These are phyloP conservation scores for Brotula barbata DNA, from an alignment of 2,797 vertebrate genomes.

Conservation along the genomic window DNA sequence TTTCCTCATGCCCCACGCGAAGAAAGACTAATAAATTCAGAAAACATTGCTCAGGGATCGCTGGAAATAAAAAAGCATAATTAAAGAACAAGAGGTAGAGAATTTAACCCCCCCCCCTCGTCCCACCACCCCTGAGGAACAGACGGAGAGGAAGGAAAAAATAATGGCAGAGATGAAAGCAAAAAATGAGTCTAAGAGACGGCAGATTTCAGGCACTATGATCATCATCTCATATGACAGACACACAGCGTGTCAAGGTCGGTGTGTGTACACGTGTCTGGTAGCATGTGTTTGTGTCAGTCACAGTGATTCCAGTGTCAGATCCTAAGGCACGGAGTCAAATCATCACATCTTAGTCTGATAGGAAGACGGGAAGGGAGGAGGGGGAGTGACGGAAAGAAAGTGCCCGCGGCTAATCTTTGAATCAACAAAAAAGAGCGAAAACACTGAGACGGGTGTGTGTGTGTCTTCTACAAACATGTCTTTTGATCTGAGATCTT, in stretches of 20 bases:
- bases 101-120: too few species aligned
- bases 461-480: constrained; percentile 30
- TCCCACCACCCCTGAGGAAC: constrained; percentile 50
- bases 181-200: constrained; percentile 41
- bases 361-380: background rate
- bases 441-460: constrained; percentile 4
- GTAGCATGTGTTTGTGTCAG: background rate
- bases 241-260: background rate
- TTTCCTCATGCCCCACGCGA: constrained; percentile 24
- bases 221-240: constrained; percentile 34
- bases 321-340: constrained; percentile 5
- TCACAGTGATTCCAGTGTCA: constrained; percentile 9
- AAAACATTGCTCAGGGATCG: constrained; percentile 53
- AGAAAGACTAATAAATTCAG: constrained; percentile 46
- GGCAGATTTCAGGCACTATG: constrained; percentile 39
- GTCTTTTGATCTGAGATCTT: constrained; percentile 48
- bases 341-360: constrained; percentile 23
- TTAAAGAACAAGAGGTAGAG: constrained; percentile 59
- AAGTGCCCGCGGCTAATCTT: constrained; percentile 46
- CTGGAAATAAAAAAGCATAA: constrained; percentile 64
- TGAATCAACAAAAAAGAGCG: constrained; percentile 26
- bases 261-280: constrained; percentile 1
- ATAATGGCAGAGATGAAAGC: constrained; percentile 55
- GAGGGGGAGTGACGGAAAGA: constrained; percentile 18
- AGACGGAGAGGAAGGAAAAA: constrained; percentile 24